Conservation (phyloP, 2,113 vertebrate genomes). For the Actenoides hombroni region DNA sequence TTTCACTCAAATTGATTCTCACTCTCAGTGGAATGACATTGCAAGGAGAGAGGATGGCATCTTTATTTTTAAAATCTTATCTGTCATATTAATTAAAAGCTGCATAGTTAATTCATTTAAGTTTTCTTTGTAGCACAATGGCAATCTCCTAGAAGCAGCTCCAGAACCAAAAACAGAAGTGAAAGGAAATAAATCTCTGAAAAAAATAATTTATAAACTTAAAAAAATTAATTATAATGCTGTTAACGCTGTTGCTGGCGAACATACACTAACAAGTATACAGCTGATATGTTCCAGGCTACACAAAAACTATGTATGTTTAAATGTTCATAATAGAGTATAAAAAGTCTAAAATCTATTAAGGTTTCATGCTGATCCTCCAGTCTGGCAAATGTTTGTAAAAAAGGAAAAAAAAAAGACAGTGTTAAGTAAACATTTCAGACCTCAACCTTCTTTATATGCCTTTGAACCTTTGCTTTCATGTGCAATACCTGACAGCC, state of each 20-base stretch:
- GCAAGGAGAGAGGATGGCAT: not conserved
- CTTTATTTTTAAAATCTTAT: not conserved
- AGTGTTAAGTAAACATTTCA: slow-evolving; percentile 80
- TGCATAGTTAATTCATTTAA: not conserved
- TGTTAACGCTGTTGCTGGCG: slow-evolving; percentile 14
- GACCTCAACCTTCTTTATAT: slow-evolving; percentile 72
- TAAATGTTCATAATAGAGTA: slow-evolving; percentile 38
- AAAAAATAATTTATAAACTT: slow-evolving; percentile 34
- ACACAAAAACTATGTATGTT: slow-evolving; percentile 32
- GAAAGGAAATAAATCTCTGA: slow-evolving; percentile 23
- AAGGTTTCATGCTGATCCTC: slow-evolving; percentile 67
- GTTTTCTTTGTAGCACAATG: not conserved
- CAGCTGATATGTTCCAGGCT: slow-evolving; percentile 14
- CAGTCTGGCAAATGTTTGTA: slow-evolving; percentile 75
- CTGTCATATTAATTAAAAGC: not conserved
- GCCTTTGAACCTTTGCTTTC: slow-evolving; percentile 82
- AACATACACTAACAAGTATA: slow-evolving; percentile 39
- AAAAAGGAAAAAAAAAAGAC: slow-evolving; percentile 58
- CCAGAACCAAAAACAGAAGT: slow-evolving; percentile 12
- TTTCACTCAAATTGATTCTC: not conserved
- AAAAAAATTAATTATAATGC: slow-evolving; percentile 16
- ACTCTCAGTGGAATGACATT: not conserved
- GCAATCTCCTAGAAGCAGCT: not conserved
- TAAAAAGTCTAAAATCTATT: slow-evolving; percentile 65
- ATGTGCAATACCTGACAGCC: slow-evolving; percentile 78